phyloP scores from a whole-genome alignment of 2,797 vertebrate genomes.

The Schizopygopsis malacanthus region DNA sequence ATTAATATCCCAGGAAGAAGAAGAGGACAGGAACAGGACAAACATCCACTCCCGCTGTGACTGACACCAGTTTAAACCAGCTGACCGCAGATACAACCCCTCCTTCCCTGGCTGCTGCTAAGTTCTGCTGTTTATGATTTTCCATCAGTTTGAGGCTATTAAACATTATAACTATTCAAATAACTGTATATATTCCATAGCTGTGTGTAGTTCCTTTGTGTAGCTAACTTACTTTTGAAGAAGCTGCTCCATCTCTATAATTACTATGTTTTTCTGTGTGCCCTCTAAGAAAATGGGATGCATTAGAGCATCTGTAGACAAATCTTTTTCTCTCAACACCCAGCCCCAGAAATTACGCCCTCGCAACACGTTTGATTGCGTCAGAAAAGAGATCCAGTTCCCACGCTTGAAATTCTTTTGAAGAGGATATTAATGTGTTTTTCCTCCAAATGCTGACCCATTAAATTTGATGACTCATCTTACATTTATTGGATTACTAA shows the following conservation, averaged over 20 bases:
- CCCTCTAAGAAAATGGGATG: slow-evolving; percentile 6
- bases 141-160: background rate
- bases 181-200: background rate
- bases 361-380: background rate
- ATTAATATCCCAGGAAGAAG: slow-evolving; percentile 32
- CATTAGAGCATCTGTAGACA: background rate
- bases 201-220: background rate
- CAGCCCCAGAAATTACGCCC: background rate
- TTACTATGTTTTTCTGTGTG: background rate
- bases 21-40: slow-evolving; percentile 2
- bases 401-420: slow-evolving; percentile 15
- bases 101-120: background rate
- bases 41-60: slow-evolving; percentile 23
- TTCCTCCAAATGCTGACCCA: slow-evolving; percentile 20
- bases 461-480: slow-evolving; percentile 3
- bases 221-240: background rate
- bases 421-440: slow-evolving; percentile 18
- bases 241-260: background rate
- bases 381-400: slow-evolving; percentile 10
- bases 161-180: background rate
- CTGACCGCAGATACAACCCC: slow-evolving; percentile 29
- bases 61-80: slow-evolving; percentile 27
- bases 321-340: background rate
- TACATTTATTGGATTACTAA: background rate
- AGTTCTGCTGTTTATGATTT: background rate